Base-by-base conservation (phyloP, 2,113 vertebrate species). In the Tenebrosternarchus preto region DNA sequence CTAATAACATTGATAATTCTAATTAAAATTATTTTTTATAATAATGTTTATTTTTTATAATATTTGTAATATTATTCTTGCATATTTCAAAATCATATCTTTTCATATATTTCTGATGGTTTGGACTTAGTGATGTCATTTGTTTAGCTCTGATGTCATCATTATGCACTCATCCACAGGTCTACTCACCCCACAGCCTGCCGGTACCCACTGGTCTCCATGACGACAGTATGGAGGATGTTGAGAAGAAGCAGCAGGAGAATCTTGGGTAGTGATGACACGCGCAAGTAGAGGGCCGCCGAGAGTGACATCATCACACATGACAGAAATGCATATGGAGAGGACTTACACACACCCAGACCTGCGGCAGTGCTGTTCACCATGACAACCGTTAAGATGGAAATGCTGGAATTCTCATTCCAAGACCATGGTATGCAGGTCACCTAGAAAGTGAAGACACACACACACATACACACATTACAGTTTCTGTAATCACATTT, bases 231-330 rank as follows among this genome's bases (percentile, higher is more conserved):
- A 90, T 98, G 96, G 86, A 94, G 92, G 73, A 94, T 86, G 12
- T 95, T 96, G 87, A 99, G 94, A 85, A 97, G 93, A 66, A 94
- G 85, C 75, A 99, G 94, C 78, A 99, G 92, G 85, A 96, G 85
- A 85, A 96, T 94, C 92, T 99, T 99, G 90, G 95, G 96, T 85
- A 98, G 88, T 55, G 98, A 99, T 86, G 97, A 96, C 50, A 99
- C 94, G 4, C 96, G 94, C 83, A 99, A 94, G 92, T 98, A 99
- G 86, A 96, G 92, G 85, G 96, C 93, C 61, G 97, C 85, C 0
- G 95, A 96, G 78, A 99, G 95, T 25, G 94, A 95, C 22, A 94
- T 95, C 72, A 95, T 94, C 46, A 97, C 93, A 59, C 98, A 98
- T 77, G 96, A 98, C 76, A 99, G 93, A 83, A 99, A 94, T 80